A percentile compares a stretch with the other conserved stretches of the same genome.
These are phyloP conservation scores for Tychaedon coryphoeus DNA, from an alignment of 2,113 vertebrate species.

Conservation along the genomic window DNA sequence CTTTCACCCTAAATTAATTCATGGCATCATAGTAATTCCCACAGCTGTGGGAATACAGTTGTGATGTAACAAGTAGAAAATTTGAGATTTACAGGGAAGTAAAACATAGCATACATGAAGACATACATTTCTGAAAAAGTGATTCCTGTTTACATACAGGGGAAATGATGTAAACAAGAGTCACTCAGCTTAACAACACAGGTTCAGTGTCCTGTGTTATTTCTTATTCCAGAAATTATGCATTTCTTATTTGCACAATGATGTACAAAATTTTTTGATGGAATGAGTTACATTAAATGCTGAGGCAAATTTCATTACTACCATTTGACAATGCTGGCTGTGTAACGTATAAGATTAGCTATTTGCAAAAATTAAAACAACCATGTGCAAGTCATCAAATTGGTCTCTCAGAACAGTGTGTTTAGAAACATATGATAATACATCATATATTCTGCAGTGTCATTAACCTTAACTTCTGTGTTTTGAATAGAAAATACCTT, in stretches of 20 bases:
- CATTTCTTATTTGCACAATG: neutral
- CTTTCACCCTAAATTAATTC: slow-evolving; percentile 51
- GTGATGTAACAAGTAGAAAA: neutral
- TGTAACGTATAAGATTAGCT: neutral
- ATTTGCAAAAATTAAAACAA: neutral
- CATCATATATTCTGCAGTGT: neutral
- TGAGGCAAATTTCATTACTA: neutral
- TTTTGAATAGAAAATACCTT: neutral
- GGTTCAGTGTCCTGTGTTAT: neutral
- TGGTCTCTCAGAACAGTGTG: neutral
- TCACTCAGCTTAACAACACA: neutral
- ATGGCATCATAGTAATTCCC: neutral
- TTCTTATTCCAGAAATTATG: neutral
- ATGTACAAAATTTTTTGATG: neutral
- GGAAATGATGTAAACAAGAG: neutral
- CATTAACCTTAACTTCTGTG: neutral
- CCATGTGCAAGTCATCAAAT: neutral
- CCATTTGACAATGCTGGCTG: neutral
- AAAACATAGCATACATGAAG: neutral
- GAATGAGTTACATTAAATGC: neutral
- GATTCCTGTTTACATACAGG: neutral
- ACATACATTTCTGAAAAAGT: neutral
- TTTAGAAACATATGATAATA: neutral
- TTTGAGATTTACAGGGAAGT: neutral
- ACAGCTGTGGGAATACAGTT: neutral